These are phyloP conservation scores for Marisa cornuarietis DNA, from an alignment of 1,140 invertebrate species.

Conservation along the genomic window DNA sequence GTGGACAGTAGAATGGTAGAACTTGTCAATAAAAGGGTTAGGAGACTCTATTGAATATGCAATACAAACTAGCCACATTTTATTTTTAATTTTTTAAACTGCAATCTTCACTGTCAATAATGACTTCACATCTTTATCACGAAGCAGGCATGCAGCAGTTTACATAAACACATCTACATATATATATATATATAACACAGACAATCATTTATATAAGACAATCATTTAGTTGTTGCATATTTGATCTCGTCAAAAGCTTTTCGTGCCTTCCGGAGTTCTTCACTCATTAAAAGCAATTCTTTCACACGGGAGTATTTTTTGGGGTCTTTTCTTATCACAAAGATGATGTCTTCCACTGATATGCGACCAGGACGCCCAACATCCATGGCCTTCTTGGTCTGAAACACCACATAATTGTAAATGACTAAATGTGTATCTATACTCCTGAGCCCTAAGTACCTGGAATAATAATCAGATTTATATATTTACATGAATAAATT, in stretches of 20 bases:
- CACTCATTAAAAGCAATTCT: constrained; percentile 97
- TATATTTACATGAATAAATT: neutral
- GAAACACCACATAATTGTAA: constrained; percentile 47
- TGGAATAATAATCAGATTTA: neutral
- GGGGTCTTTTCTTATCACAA: constrained; percentile 95
- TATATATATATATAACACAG: no score
- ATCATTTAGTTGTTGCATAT: constrained; percentile 69
- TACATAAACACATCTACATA: no score
- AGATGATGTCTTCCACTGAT: constrained; percentile 98
- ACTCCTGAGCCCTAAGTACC: neutral
- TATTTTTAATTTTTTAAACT: no score
- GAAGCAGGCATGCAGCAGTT: no score
- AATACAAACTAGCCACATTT: no score
- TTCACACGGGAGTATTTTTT: constrained; percentile 95
- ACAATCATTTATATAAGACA: neutral
- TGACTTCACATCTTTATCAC: no score
- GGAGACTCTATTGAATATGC: no score
- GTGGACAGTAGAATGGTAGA: no score
- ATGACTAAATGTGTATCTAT: neutral
- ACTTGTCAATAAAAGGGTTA: no score
- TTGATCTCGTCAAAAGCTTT: constrained; percentile 99
- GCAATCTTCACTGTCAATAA: no score
- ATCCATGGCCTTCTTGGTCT: constrained; percentile 93
- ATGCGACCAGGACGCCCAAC: constrained; percentile 93
- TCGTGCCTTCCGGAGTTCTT: constrained; percentile 97